A percentile compares a stretch with the other conserved stretches of the same genome.
These are phyloP conservation scores for Enteromius radiatus DNA, from an alignment of 2,797 vertebrate genomes.

Conservation along the genomic window DNA sequence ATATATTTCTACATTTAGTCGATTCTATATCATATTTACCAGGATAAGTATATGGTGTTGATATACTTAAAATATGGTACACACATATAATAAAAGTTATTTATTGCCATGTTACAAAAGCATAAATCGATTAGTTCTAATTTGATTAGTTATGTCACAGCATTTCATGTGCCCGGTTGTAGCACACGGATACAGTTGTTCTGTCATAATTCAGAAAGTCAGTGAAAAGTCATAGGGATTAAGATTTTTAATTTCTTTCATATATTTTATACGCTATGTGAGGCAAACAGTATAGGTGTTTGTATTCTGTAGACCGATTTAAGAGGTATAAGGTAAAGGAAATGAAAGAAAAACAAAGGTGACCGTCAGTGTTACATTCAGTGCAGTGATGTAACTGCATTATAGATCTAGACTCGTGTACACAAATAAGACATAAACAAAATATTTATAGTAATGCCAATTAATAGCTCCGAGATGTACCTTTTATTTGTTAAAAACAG, in stretches of 20 bases:
- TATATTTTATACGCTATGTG: background rate
- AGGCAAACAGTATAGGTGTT: background rate
- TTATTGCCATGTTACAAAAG: background rate
- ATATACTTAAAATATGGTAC: background rate
- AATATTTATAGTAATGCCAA: background rate
- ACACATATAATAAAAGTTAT: background rate
- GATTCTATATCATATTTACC: background rate
- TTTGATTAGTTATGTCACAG: conserved; percentile 27
- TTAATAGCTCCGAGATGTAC: no score
- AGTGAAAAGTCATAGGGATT: background rate
- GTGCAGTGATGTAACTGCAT: background rate
- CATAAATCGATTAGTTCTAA: conserved; percentile 21
- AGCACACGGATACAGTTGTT: background rate
- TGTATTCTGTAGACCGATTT: background rate
- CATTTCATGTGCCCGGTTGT: background rate
- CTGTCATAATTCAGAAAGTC: background rate
- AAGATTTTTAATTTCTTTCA: background rate
- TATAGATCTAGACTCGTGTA: background rate
- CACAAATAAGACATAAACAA: background rate
- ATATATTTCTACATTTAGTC: background rate
- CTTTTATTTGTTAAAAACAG: background rate
- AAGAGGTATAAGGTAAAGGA: background rate
- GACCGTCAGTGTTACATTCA: background rate
- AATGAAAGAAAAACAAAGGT: background rate
- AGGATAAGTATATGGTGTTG: background rate